A percentile compares a stretch with the other conserved stretches of the same genome.
These are phyloP conservation scores for Eupithecia vulgata DNA, from an alignment of 2,888 invertebrate genomes.

Conservation along the genomic window DNA sequence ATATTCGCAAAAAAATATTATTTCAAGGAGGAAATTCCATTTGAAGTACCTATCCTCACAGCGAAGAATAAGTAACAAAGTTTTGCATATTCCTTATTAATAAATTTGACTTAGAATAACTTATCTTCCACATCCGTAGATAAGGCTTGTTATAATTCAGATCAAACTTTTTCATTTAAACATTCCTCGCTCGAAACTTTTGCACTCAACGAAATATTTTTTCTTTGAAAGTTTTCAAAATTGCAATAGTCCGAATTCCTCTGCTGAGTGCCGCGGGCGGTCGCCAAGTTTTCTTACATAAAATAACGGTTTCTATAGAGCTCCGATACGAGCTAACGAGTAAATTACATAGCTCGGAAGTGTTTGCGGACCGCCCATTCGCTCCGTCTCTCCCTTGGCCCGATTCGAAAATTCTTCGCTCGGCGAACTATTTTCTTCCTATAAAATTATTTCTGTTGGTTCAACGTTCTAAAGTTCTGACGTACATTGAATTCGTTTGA, in stretches of 20 bases:
- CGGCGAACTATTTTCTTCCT: conserved; percentile 52
- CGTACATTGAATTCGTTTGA: conserved; percentile 8
- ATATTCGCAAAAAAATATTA: not conserved
- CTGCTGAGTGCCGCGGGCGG: conserved; percentile 58
- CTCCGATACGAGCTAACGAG: conserved; percentile 68
- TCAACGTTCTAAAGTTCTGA: conserved; percentile 22
- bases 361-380: conserved; percentile 70
- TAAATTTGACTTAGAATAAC: conserved; percentile 37
- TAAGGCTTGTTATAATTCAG: conserved; percentile 31
- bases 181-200: conserved; percentile 44
- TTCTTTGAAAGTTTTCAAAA: conserved; percentile 49
- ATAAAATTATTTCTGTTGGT: conserved; percentile 36
- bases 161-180: conserved; percentile 41
- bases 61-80: conserved; percentile 17
- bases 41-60: not conserved
- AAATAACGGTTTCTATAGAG: conserved; percentile 62
- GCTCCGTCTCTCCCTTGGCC: conserved; percentile 52
- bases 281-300: conserved; percentile 59
- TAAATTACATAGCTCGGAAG: conserved; percentile 71
- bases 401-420: conserved; percentile 56
- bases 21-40: not conserved
- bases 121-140: conserved; percentile 35
- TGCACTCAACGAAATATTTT: conserved; percentile 45
- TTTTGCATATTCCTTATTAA: conserved; percentile 29
- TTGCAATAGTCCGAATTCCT: conserved; percentile 60